These are phyloP conservation scores for Rhopalosiphum padi DNA, from an alignment of 1,140 invertebrate genomes.

Conservation along the genomic window DNA sequence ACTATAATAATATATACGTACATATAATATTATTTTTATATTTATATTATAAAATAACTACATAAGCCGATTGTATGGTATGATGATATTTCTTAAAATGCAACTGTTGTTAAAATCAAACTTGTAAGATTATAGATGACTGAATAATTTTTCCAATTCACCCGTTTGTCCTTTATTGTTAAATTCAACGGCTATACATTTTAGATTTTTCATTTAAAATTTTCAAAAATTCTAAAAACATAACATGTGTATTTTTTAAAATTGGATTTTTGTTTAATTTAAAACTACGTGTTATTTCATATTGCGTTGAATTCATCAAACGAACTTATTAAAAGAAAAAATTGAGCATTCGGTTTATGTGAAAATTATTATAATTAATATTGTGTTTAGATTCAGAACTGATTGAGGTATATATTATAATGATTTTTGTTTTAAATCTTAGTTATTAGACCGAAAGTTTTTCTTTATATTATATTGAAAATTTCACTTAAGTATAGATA, in stretches of 20 bases:
- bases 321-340: not conserved
- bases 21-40: too few species aligned
- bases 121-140: too few species aligned
- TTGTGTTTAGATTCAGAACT: not conserved
- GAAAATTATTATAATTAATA: not conserved
- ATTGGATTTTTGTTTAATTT: constrained; percentile 2
- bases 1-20: too few species aligned
- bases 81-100: too few species aligned
- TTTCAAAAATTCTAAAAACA: not conserved
- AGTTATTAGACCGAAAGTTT: not conserved
- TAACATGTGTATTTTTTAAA: not conserved
- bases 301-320: not conserved
- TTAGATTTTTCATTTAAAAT: not conserved
- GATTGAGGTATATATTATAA: not conserved
- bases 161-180: not conserved
- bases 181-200: not conserved
- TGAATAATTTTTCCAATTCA: not conserved
- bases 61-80: too few species aligned
- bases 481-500: not conserved
- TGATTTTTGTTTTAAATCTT: not conserved
- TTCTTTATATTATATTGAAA: not conserved
- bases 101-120: too few species aligned
- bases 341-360: not conserved
- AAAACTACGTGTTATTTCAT: not conserved
- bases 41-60: too few species aligned